Conservation (phyloP, 64 coral and sea anemone species). For the Montipora efflorescens region DNA sequence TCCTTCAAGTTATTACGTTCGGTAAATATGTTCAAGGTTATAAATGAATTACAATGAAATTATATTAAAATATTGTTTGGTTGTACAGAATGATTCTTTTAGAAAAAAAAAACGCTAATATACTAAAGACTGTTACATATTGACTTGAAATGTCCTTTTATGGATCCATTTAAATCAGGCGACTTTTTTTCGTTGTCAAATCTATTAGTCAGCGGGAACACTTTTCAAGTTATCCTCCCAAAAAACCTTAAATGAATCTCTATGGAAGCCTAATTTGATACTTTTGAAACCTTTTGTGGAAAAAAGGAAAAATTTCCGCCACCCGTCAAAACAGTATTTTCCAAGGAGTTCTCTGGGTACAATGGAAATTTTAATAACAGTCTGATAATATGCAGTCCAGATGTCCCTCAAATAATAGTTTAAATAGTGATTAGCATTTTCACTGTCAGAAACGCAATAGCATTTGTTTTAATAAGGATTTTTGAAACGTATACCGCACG, state of each 20-base stretch:
- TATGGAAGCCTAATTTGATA: not conserved
- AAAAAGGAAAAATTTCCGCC: not conserved
- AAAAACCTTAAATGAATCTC: not conserved
- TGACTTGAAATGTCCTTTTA: not conserved
- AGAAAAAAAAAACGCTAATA: not conserved
- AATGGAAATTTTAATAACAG: constrained; percentile 26
- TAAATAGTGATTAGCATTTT: constrained; percentile 6
- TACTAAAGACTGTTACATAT: not conserved
- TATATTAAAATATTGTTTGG: not conserved
- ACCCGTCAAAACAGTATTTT: not conserved
- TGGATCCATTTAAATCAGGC: not conserved
- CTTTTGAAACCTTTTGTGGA: not conserved
- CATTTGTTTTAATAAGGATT: constrained; percentile 7
- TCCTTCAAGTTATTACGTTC: not conserved
- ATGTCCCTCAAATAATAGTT: not conserved
- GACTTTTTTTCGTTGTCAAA: not conserved
- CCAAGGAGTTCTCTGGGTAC: not conserved
- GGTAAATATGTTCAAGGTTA: not conserved
- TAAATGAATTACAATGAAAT: not conserved
- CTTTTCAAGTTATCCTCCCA: not conserved
- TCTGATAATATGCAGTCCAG: not conserved
- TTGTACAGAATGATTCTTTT: not conserved
- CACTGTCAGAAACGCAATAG: not conserved
- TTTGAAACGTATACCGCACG: no score
- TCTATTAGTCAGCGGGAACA: not conserved